Evolutionary conservation across 2,888 invertebrate species (phyloP), one percentile per base, ranked within the genome.

Genomic region (Papilio gigon): DNA sequence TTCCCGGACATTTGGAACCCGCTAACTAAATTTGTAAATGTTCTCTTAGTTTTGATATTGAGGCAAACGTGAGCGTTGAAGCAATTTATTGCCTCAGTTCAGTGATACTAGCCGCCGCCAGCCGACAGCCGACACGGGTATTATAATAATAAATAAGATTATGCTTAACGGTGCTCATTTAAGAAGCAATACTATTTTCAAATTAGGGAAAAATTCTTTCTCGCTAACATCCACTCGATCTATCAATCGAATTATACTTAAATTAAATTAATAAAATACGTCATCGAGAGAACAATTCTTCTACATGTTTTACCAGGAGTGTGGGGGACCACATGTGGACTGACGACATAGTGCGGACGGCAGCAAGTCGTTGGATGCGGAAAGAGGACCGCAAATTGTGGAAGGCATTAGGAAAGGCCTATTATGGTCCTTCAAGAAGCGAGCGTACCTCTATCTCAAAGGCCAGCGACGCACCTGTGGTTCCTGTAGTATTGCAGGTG

Each of bases 101-200:
- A 42, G 58, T 42, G 33, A 40, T 44, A 47, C 35, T 50, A n/a
- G n/a, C n/a, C n/a, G 35, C 27, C 11, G n/a, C 56, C n/a, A n/a
- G 25, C 14, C 6, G 44, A 64, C 35, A 40, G 68, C 68, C 68
- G 68, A 58, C 59, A 64, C 50, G 59, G 59, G 33, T 58, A 68
- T 68, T 68, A 64, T n/a, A 58, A 59, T 20, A 62, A 63, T 68
- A 64, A 68, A 68, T 68, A 63, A 68, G 59, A 59, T 64, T 68
- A 59, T 59, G 59, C 50, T 60, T 68, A 64, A 63, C 58, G 53
- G 42, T 60, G 47, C n/a, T 64, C 50, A 8, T 22, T 56, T 47
- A 50, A 30, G 12, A 61, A 30, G 44, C 44, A 12, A 17, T 47
- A 27, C 22, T 35, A 14, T 33, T 42, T 27, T 40, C 14, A 42